A percentile compares a stretch with the other conserved stretches of the same genome.
Evolutionary conservation across 2,888 invertebrate species (phyloP).

Genomic region (Amphimallon solstitiale): DNA sequence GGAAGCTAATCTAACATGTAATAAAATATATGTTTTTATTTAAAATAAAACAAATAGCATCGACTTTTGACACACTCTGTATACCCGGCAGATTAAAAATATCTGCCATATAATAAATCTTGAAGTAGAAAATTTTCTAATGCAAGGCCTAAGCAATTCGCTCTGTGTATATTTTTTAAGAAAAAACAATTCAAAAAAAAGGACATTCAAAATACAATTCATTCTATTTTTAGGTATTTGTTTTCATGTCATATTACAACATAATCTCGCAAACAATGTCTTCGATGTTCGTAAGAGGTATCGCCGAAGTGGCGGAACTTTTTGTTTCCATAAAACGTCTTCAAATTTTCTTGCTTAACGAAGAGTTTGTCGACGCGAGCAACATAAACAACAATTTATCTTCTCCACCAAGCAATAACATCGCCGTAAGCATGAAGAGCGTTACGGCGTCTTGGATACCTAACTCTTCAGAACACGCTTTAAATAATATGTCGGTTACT

Average conservation of each 20-base stretch:
- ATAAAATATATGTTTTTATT: too few species aligned
- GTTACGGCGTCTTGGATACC: constrained; percentile 59
- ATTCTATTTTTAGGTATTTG: constrained; percentile 62
- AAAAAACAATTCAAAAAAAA: not conserved
- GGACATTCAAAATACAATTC: not conserved
- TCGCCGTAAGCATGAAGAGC: constrained; percentile 53
- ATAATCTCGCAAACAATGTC: constrained; percentile 68
- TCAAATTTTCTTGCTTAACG: constrained; percentile 59
- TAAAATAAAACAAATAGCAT: too few species aligned
- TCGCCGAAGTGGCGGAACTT: constrained; percentile 64
- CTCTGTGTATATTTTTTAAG: too few species aligned
- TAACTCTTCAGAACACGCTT: constrained; percentile 54
- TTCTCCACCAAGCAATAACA: constrained; percentile 46
- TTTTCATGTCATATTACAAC: constrained; percentile 68
- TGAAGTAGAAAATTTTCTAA: too few species aligned
- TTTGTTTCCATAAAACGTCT: constrained; percentile 63
- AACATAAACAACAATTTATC: constrained; percentile 51
- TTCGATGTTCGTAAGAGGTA: constrained; percentile 67
- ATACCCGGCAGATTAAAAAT: too few species aligned
- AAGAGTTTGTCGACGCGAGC: constrained; percentile 53
- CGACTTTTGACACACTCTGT: too few species aligned
- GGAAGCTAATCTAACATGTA: too few species aligned
- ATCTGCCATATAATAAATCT: too few species aligned
- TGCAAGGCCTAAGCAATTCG: too few species aligned
- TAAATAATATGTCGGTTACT: constrained; percentile 55